phyloP scores from a whole-genome alignment of 2,888 invertebrate genomes.

The Sinodicranocentrus sp. region DNA sequence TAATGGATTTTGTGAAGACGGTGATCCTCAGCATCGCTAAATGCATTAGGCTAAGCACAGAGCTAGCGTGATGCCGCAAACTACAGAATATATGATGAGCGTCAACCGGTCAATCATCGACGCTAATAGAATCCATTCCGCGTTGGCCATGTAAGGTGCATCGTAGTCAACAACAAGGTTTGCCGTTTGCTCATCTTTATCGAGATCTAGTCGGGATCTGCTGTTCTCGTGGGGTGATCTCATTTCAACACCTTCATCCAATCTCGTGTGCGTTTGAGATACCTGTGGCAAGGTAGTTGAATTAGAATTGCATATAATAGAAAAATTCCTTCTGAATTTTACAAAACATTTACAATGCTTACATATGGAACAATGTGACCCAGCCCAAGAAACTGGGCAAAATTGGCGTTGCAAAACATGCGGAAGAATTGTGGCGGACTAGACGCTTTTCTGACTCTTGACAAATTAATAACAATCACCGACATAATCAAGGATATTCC shows the following conservation, averaged over 20 bases:
- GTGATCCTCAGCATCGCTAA: no score
- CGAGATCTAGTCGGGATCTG: slow-evolving; percentile 46
- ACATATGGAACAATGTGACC: slow-evolving; percentile 77
- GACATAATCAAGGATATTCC: slow-evolving; percentile 81
- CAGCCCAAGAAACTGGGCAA: slow-evolving; percentile 76
- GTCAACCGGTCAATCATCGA: slow-evolving; percentile 75
- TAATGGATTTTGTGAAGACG: no score
- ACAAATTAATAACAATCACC: slow-evolving; percentile 81
- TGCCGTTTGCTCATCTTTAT: slow-evolving; percentile 72
- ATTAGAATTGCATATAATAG: background rate
- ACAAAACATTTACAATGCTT: slow-evolving; percentile 38
- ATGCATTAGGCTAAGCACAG: slow-evolving; percentile 68
- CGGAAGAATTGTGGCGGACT: slow-evolving; percentile 79
- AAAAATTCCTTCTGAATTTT: background rate
- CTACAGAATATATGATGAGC: slow-evolving; percentile 78
- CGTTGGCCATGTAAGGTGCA: slow-evolving; percentile 70
- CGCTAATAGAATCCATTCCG: slow-evolving; percentile 75
- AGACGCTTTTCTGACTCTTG: slow-evolving; percentile 79
- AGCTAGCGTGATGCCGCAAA: slow-evolving; percentile 80
- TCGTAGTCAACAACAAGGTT: slow-evolving; percentile 67
- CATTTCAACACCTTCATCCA: slow-evolving; percentile 76
- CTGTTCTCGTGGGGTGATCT: slow-evolving; percentile 66
- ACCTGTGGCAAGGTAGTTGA: slow-evolving; percentile 59
- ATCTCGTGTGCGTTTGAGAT: slow-evolving; percentile 74
- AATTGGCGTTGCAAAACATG: slow-evolving; percentile 75